A percentile compares a stretch with the other conserved stretches of the same genome.
Conservation (phyloP, 2,888 invertebrate species). For the Catocala fraxini region DNA sequence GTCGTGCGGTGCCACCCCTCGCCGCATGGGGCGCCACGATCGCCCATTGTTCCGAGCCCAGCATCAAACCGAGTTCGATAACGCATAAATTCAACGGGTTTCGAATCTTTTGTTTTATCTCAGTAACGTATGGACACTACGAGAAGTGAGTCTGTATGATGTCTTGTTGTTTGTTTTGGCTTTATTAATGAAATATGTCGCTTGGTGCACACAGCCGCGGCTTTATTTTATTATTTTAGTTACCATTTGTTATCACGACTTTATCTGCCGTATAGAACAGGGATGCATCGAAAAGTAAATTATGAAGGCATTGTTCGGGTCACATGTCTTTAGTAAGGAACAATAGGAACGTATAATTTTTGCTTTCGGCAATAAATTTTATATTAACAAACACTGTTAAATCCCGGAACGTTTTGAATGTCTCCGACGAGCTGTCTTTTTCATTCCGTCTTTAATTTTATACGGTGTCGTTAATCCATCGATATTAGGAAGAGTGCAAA, state of each 20-base stretch:
- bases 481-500: constrained; percentile 79
- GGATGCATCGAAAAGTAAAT: constrained; percentile 85
- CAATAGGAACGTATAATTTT: constrained; percentile 84
- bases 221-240: constrained; percentile 87
- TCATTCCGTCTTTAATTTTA: constrained; percentile 81
- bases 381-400: constrained; percentile 72
- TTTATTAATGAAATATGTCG: constrained; percentile 88
- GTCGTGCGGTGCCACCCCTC: constrained; percentile 65
- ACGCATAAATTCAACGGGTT: constrained; percentile 83
- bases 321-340: constrained; percentile 76
- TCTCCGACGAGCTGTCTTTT: constrained; percentile 48
- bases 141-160: constrained; percentile 85
- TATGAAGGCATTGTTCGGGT: constrained; percentile 84
- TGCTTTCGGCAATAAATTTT: constrained; percentile 79
- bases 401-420: constrained; percentile 46
- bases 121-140: constrained; percentile 87
- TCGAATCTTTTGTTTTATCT: constrained; percentile 87
- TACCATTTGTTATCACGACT: constrained; percentile 87
- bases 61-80: constrained; percentile 83
- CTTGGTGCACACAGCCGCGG: constrained; percentile 75
- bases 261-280: constrained; percentile 82
- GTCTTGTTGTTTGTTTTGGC: constrained; percentile 81
- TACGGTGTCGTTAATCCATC: constrained; percentile 80
- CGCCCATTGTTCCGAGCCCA: constrained; percentile 79
- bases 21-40: constrained; percentile 86